Base-by-base conservation (phyloP, 2,797 vertebrate genomes). In the Peromyscus melanophrys region DNA sequence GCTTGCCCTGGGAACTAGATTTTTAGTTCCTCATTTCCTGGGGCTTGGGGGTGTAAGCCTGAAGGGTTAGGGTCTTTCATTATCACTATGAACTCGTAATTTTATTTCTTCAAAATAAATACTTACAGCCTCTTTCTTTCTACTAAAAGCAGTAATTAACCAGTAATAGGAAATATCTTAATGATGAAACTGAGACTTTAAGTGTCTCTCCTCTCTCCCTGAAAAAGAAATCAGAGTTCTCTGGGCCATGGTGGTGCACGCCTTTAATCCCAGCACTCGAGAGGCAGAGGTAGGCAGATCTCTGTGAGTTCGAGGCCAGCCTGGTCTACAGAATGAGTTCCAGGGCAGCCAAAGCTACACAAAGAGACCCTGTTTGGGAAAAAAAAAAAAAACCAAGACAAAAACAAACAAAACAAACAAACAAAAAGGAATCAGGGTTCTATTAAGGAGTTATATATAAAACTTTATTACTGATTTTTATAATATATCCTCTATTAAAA, bases 191-290 rank as follows among this genome's bases (percentile, higher is more conserved):
- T 89, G 29, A 96, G 76, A 12, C 6, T 80, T 7, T 73, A 63
- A 95, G 52, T 92, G 29, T n/a, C 63, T 34, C 76, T 97, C 67
- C 82, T 17, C 55, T 83, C 77, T 23, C 57, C 52, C 49, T 52
- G 49, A 52, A 80, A 94, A 92, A 92, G 7, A 13, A 61, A 59
- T 52, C 12, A 55, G 23, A 12, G 12, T 6, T 94, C 27, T 17
- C 14, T 8, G 6, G 17, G 34, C 34, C 3, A 34, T 69, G 67
- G 67, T 69, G 16, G 67, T 4, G 0, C 16, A 8, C 0, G 34
- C 67, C 34, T n/a, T 19, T 69, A 69, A 69, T 69, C 67, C 34
- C 34, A 69, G 34, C 16, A n/a, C 34, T 69, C 6, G 3, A 14
- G 67, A 69, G 67, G 34, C 67, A 69, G 34, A 69, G 65, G 31